These are phyloP conservation scores for Scolopax bukidnonensis DNA, from an alignment of 2,797 vertebrate genomes.

Conservation along the genomic window DNA sequence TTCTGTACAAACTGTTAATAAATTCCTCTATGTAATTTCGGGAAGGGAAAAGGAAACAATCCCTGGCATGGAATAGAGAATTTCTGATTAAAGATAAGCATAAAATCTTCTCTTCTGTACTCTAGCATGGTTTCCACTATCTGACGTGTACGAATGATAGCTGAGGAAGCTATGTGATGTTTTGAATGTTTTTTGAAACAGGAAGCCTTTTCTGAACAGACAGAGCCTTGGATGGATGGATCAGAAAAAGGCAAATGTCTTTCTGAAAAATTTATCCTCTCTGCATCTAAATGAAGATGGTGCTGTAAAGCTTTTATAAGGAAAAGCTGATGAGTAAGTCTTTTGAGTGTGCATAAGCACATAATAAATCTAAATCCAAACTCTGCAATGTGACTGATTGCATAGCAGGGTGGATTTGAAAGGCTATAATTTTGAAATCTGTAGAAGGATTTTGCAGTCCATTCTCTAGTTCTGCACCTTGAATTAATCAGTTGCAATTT, in stretches of 20 bases:
- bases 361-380: slow-evolving; percentile 14
- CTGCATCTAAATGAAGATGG: neutral
- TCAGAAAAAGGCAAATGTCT: slow-evolving; percentile 9
- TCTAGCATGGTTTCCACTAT: neutral
- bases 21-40: neutral
- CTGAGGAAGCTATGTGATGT: neutral
- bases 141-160: neutral
- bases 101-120: neutral
- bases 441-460: neutral
- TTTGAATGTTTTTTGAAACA: neutral
- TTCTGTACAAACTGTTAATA: neutral
- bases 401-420: slow-evolving; percentile 15
- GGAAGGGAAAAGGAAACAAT: neutral
- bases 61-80: neutral
- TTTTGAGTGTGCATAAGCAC: neutral
- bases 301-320: neutral
- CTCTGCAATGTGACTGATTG: neutral
- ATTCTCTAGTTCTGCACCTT: neutral
- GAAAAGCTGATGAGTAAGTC: slow-evolving; percentile 28
- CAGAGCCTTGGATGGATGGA: neutral
- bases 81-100: neutral
- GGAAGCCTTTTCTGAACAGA: neutral
- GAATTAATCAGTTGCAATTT: slow-evolving; percentile 27
- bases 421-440: slow-evolving; percentile 1
- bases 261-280: neutral